Base-by-base conservation (phyloP, 2,797 vertebrate species). In the Pelobates cultripes region DNA sequence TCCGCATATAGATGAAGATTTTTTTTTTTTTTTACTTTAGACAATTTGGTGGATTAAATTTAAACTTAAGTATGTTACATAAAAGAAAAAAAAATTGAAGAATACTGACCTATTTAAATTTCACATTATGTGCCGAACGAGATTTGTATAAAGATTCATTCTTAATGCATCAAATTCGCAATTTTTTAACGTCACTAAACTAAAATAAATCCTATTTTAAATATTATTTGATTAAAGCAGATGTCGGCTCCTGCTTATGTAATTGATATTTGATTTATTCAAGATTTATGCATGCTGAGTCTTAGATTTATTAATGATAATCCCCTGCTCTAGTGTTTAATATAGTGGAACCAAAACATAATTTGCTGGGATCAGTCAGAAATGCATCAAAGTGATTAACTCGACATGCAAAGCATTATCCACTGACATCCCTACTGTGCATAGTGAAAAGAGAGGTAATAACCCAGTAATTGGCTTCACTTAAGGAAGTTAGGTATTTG, bases 261-360 rank as follows among this genome's bases (percentile, higher is more conserved):
- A 95, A 93, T 93, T 94, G 93, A 94, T 92, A 92, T 95, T 95
- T 95, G 93, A 95, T 96, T 95, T 95, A 95, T 95, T 96, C 93
- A 94, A 95, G 94, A 96, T 94, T 94, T 95, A 94, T 94, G 93
- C 94, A 94, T 94, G 93, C 93, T 94, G 90, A 92, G 93, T 91
- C 90, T 93, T 92, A 94, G 94, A 95, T 95, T 94, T 94, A 95
- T 95, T 95, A 94, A 95, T 96, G 94, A 96, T 95, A 96, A 94
- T 94, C 90, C 91, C 87, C 86, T 64, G 91, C 91, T 93, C 93
- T 94, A 94, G 93, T 95, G 92, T 96, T 95, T 94, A 94, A 95
- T 94, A 94, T 93, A 93, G 92, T 94, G 91, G 92, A 94, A 94
- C 93, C 92, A 93, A 94, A 94, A 93, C 92, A 94, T 95, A 94